A percentile compares a stretch with the other conserved stretches of the same genome.
These are phyloP conservation scores for Troilus luridus DNA, from an alignment of 2,888 invertebrate species.

Conservation along the genomic window DNA sequence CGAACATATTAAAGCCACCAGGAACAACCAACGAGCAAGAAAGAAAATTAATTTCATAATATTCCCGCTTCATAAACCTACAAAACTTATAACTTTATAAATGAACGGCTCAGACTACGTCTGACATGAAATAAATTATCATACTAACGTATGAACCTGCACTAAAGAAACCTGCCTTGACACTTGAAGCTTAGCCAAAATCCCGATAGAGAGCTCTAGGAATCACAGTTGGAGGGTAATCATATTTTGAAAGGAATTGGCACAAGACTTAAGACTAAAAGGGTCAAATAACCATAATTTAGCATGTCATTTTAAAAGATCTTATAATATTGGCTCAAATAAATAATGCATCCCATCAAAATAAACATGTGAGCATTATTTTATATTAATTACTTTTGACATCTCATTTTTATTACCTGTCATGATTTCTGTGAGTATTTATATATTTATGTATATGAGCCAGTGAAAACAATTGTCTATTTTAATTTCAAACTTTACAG, in stretches of 20 bases:
- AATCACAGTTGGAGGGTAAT: slow-evolving; percentile 29
- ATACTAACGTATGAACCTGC: slow-evolving; percentile 46
- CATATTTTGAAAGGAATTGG: background rate
- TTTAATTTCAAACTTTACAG: background rate
- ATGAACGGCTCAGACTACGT: slow-evolving; percentile 41
- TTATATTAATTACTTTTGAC: slow-evolving; percentile 35
- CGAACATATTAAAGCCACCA: slow-evolving; percentile 52
- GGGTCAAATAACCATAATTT: slow-evolving; percentile 19
- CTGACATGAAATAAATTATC: background rate
- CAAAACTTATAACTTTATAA: slow-evolving; percentile 25
- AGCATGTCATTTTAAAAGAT: background rate
- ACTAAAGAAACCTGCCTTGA: slow-evolving; percentile 41
- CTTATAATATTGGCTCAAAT: background rate
- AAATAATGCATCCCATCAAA: slow-evolving; percentile 30
- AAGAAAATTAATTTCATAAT: slow-evolving; percentile 49
- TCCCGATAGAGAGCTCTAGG: slow-evolving; percentile 37
- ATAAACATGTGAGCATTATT: slow-evolving; percentile 23
- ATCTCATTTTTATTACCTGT: background rate
- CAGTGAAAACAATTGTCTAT: background rate
- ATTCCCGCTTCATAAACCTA: slow-evolving; percentile 55
- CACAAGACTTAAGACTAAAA: background rate
- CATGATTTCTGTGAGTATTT: slow-evolving; percentile 50
- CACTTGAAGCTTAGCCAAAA: slow-evolving; percentile 41
- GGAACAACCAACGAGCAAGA: slow-evolving; percentile 2
- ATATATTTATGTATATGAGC: background rate